Conservation (phyloP, 1,140 invertebrate species). For the Papilio polytes region DNA sequence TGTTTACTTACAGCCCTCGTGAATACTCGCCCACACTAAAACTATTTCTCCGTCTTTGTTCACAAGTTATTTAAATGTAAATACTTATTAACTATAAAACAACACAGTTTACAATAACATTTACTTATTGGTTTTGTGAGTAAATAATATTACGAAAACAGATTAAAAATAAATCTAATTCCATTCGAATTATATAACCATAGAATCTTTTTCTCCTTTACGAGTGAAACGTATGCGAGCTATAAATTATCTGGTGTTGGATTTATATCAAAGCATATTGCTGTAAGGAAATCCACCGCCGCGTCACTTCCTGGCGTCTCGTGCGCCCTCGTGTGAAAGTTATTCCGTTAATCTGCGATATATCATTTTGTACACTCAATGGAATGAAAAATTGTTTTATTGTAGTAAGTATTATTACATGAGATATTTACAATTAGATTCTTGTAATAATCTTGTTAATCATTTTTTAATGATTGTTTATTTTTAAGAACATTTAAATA, state of each 20-base stretch:
- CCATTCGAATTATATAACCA: background rate
- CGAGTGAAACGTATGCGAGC: background rate
- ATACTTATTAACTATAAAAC: too few relatives aligned
- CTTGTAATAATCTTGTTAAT: too few relatives aligned
- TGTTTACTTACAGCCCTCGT: too few relatives aligned
- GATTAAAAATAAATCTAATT: background rate
- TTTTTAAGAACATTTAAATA: too few relatives aligned
- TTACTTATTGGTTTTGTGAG: too few relatives aligned
- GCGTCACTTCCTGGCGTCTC: constrained; percentile 1
- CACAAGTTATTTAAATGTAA: too few relatives aligned
- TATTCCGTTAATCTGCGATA: too few relatives aligned
- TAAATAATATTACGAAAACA: background rate
- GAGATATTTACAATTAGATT: background rate
- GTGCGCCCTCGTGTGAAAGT: background rate
- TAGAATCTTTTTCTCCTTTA: background rate
- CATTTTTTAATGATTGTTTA: too few relatives aligned
- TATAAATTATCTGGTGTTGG: constrained; percentile 3
- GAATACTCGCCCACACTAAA: too few relatives aligned
- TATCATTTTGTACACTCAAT: background rate
- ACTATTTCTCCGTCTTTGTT: too few relatives aligned
- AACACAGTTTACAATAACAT: too few relatives aligned
- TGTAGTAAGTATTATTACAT: background rate
- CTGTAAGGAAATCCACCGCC: constrained; percentile 1
- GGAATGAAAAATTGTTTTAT: constrained; percentile 6
- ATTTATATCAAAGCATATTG: background rate